Conservation (phyloP, 2,797 vertebrate species). For the Gephyroberyx darwinii region DNA sequence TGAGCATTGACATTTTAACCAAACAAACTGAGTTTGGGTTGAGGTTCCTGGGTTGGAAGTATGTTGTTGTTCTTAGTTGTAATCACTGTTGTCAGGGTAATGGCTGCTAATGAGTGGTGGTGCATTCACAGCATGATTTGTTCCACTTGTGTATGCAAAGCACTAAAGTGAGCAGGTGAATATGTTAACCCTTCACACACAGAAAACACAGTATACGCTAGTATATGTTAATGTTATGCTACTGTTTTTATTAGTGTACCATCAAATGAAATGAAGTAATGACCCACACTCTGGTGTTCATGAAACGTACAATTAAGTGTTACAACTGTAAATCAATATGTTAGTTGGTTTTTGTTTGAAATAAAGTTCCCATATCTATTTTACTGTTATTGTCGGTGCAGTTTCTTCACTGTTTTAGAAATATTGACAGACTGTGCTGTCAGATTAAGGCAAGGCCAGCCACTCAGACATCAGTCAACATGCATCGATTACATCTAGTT, state of each 20-base stretch:
- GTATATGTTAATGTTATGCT: not conserved
- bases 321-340: not conserved
- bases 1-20: constrained; percentile 45
- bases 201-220: too few species aligned
- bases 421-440: not conserved
- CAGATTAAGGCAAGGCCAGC: not conserved
- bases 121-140: constrained; percentile 64
- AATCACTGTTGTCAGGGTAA: constrained; percentile 57
- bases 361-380: not conserved
- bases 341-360: not conserved
- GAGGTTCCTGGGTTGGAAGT: constrained; percentile 7
- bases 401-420: constrained; percentile 22
- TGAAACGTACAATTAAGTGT: not conserved
- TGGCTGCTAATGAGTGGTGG: constrained; percentile 56
- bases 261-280: not conserved
- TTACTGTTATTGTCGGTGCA: not conserved
- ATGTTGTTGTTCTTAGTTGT: constrained; percentile 38
- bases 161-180: constrained; percentile 32
- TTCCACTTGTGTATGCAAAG: constrained; percentile 63
- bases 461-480: constrained; percentile 50
- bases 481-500: constrained; percentile 68
- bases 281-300: not conserved
- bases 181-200: constrained; percentile 34
- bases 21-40: constrained; percentile 16
- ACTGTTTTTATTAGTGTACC: too few species aligned